These are phyloP conservation scores for cat (Felis catus) DNA, from an alignment of 2,113 vertebrate species.

Conservation along the genomic window DNA sequence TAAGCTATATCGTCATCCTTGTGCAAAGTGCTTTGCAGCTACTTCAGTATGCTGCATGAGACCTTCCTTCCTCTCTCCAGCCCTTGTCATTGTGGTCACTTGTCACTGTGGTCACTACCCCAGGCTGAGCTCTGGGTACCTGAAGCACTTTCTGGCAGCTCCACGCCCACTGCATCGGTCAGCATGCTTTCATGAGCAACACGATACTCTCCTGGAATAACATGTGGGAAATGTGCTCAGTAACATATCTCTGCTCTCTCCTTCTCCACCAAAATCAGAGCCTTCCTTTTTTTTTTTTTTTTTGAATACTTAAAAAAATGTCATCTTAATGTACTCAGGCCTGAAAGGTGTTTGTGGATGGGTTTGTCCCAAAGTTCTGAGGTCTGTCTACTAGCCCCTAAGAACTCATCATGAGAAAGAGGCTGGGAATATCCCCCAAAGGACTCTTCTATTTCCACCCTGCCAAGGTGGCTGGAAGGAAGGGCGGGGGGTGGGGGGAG, in stretches of 20 bases:
- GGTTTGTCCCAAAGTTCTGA: not conserved
- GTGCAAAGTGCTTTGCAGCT: not conserved
- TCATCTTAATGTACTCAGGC: not conserved
- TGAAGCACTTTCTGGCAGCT: slow-evolving; percentile 76
- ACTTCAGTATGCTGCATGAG: not conserved
- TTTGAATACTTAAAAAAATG: not conserved
- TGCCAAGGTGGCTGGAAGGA: too few species aligned
- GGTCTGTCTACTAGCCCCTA: not conserved
- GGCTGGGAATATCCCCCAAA: not conserved
- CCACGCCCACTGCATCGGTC: slow-evolving; percentile 57
- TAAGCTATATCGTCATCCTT: not conserved
- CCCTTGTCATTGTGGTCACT: not conserved
- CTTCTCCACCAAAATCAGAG: not conserved
- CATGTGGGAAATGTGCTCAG: not conserved
- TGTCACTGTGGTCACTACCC: not conserved
- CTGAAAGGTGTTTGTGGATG: not conserved
- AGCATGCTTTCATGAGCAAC: slow-evolving; percentile 77
- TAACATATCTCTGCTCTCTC: not conserved
- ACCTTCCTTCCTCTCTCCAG: not conserved
- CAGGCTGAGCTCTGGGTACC: slow-evolving; percentile 65
- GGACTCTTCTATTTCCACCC: not conserved
- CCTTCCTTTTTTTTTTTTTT: not conserved
- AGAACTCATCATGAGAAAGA: not conserved
- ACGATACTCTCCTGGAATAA: slow-evolving; percentile 70
- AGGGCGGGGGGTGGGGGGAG: not conserved